Evolutionary conservation across 2,797 vertebrate species (phyloP).

Genomic region (Micrastur ruficollis): DNA sequence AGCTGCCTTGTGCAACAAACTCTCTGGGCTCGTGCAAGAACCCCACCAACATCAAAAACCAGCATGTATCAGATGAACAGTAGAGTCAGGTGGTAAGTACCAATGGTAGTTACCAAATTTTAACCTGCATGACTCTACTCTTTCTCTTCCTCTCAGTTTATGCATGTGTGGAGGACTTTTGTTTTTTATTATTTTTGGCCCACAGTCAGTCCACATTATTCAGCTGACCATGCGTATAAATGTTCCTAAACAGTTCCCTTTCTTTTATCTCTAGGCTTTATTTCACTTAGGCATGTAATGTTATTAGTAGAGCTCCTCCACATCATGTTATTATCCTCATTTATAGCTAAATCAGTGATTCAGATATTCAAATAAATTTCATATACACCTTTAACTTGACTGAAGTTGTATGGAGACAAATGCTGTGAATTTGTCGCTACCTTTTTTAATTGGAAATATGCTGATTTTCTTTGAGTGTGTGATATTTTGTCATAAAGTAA

Average conservation of each 20-base stretch:
- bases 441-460: not conserved
- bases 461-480: not conserved
- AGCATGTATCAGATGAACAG: not conserved
- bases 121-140: not conserved
- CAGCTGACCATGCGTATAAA: not conserved
- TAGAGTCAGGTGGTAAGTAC: not conserved
- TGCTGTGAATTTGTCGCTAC: not conserved
- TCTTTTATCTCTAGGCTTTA: not conserved
- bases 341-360: not conserved
- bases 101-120: not conserved
- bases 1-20: not conserved
- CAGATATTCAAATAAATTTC: not conserved
- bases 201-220: not conserved
- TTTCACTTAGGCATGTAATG: not conserved
- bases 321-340: not conserved
- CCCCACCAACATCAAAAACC: not conserved
- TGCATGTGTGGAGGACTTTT: not conserved
- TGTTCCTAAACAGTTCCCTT: not conserved
- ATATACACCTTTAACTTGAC: not conserved
- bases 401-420: not conserved
- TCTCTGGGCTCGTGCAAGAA: not conserved
- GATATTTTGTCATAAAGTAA: not conserved
- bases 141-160: not conserved
- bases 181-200: not conserved
- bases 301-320: not conserved